Evolutionary conservation across 2,113 vertebrate species (phyloP).

Genomic region (Equus przewalskii): DNA sequence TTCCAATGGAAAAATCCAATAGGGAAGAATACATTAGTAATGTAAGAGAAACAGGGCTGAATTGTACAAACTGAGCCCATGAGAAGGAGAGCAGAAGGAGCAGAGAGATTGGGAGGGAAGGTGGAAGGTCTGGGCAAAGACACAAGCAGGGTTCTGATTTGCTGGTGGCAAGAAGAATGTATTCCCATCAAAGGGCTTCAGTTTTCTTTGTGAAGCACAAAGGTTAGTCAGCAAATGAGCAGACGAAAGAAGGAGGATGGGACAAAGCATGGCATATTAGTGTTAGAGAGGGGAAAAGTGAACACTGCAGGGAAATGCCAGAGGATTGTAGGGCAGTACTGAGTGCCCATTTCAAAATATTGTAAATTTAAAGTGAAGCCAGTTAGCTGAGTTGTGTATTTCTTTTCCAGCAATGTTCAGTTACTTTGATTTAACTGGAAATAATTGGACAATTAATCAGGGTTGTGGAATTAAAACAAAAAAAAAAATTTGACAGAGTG

Average conservation of each 20-base stretch:
- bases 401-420: constrained; percentile 27
- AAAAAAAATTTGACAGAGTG: neutral
- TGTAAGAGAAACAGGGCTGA: neutral
- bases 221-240: neutral
- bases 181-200: neutral
- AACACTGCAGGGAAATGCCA: neutral
- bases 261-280: neutral
- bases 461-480: neutral
- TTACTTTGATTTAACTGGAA: neutral
- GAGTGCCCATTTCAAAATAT: neutral
- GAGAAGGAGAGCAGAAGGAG: neutral
- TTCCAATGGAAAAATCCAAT: neutral
- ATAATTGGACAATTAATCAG: neutral
- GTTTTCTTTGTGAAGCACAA: neutral
- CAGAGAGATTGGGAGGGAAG: neutral
- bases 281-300: neutral
- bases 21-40: neutral
- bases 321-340: neutral
- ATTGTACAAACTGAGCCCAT: neutral
- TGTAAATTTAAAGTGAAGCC: neutral
- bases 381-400: neutral
- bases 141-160: neutral
- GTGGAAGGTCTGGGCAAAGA: neutral
- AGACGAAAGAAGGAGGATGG: neutral
- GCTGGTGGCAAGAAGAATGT: neutral